Conservation (phyloP, 2,113 vertebrate genomes). For the Leptocoma aspasia region DNA sequence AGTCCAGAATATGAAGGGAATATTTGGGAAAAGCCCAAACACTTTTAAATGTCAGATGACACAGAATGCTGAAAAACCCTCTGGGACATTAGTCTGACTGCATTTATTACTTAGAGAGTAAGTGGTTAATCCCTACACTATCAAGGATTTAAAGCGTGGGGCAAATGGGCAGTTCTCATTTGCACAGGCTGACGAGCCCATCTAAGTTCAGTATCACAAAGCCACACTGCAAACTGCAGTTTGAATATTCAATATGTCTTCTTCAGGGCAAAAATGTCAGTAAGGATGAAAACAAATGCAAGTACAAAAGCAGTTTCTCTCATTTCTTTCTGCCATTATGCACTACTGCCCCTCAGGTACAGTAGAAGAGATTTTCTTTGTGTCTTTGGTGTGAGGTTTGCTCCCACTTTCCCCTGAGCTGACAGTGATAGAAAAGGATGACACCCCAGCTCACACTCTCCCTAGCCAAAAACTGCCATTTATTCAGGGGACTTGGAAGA, state of each 20-base stretch:
- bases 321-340: background rate
- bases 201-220: background rate
- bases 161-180: background rate
- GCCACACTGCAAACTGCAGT: background rate
- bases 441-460: background rate
- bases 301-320: background rate
- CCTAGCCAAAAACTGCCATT: background rate
- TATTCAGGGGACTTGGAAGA: background rate
- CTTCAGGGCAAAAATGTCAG: background rate
- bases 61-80: background rate
- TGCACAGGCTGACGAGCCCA: background rate
- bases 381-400: background rate
- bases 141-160: background rate
- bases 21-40: background rate
- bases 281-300: background rate
- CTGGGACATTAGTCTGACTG: background rate
- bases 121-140: background rate
- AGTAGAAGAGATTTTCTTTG: background rate
- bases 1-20: background rate
- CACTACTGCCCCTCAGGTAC: background rate
- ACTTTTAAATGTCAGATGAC: background rate
- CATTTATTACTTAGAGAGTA: slow-evolving; percentile 1
- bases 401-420: background rate
- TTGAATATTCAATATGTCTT: background rate
- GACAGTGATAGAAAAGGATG: background rate